These are phyloP conservation scores for Apomyelois bistriatella DNA, from an alignment of 2,888 invertebrate species.

Conservation along the genomic window DNA sequence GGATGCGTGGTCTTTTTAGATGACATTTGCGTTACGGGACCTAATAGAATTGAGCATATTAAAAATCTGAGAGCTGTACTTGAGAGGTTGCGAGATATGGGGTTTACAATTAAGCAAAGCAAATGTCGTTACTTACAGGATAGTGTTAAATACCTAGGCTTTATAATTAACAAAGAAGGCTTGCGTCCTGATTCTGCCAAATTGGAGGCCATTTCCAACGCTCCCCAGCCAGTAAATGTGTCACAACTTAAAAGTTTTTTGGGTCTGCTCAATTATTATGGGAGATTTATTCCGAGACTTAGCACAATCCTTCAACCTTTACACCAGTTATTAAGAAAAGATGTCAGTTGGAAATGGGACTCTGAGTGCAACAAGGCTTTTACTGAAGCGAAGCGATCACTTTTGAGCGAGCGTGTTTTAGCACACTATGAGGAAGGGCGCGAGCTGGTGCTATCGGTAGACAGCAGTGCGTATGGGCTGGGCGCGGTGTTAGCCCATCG, in stretches of 20 bases:
- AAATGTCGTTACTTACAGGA: background rate
- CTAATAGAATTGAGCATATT: background rate
- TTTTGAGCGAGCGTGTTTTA: slow-evolving; percentile 13
- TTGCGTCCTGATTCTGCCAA: slow-evolving; percentile 20
- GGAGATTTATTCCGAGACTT: slow-evolving; percentile 13
- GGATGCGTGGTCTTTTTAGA: slow-evolving; percentile 2
- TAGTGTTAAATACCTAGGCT: background rate
- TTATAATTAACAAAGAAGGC: background rate
- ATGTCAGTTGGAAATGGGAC: background rate
- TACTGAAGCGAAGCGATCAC: slow-evolving; percentile 15
- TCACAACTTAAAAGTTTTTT: slow-evolving; percentile 21
- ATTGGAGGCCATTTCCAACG: slow-evolving; percentile 12
- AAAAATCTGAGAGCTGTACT: background rate
- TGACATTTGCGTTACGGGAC: slow-evolving; percentile 1
- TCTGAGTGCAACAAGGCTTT: background rate
- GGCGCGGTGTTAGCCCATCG: slow-evolving; percentile 25
- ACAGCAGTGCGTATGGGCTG: slow-evolving; percentile 17
- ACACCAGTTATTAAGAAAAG: background rate
- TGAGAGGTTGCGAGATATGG: background rate
- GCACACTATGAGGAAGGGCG: slow-evolving; percentile 20
- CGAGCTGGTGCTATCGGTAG: slow-evolving; percentile 23
- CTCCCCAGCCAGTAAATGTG: slow-evolving; percentile 13
- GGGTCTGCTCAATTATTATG: slow-evolving; percentile 22
- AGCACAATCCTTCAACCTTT: slow-evolving; percentile 16
- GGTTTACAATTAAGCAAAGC: background rate